phyloP scores from a whole-genome alignment of 2,113 vertebrate species.

The Lepus europaeus region DNA sequence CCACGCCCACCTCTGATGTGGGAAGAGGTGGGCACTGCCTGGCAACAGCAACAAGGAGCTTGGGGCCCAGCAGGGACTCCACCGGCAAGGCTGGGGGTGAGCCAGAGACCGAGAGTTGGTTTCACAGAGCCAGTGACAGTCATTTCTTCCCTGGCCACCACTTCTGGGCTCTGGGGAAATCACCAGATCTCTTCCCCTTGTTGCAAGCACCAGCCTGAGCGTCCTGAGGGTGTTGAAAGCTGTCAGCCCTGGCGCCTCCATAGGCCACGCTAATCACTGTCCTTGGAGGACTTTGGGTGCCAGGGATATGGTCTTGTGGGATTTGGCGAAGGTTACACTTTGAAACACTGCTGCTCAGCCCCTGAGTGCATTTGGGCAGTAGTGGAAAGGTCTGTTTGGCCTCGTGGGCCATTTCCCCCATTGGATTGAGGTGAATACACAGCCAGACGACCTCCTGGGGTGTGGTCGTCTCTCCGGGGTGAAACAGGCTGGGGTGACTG shows the following conservation, averaged over 20 bases:
- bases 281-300: not conserved
- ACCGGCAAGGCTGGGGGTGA: fast-evolving
- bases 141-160: not conserved
- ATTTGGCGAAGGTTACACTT: not conserved
- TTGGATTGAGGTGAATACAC: too few species aligned
- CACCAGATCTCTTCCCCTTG: not conserved
- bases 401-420: fast-evolving
- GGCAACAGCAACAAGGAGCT: not conserved
- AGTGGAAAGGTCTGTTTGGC: not conserved
- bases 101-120: not conserved
- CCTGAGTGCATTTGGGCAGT: not conserved
- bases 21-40: not conserved
- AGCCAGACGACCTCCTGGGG: not conserved
- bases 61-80: not conserved
- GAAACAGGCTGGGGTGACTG: too few species aligned
- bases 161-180: not conserved
- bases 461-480: too few species aligned
- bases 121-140: not conserved
- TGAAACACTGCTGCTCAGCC: not conserved
- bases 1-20: not conserved
- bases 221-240: not conserved
- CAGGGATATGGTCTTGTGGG: not conserved
- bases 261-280: fast-evolving
- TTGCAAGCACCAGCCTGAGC: not conserved
- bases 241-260: fast-evolving